Conservation (phyloP, 2,797 vertebrate species). For the Calcarius lapponicus region DNA sequence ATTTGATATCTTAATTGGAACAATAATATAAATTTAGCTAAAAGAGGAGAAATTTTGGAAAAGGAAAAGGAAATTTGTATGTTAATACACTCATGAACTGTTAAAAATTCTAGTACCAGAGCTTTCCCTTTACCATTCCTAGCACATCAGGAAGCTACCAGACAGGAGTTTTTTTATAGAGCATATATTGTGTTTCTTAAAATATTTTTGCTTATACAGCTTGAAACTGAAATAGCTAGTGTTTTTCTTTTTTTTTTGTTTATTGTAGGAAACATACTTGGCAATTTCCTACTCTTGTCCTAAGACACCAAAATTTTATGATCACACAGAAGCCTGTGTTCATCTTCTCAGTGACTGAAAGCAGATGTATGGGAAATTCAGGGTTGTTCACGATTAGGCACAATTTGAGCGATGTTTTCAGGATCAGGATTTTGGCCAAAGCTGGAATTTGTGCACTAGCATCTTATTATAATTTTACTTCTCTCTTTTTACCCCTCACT, state of each 20-base stretch:
- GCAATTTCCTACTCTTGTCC: conserved; percentile 27
- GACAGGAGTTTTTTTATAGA: conserved; percentile 12
- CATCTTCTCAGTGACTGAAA: neutral
- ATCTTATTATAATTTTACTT: neutral
- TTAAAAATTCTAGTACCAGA: neutral
- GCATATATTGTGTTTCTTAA: conserved; percentile 30
- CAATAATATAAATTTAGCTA: neutral
- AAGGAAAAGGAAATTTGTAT: neutral
- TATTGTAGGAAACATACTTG: neutral
- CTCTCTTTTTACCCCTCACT: neutral
- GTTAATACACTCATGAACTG: neutral
- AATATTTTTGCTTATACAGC: conserved; percentile 59
- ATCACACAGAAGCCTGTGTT: neutral
- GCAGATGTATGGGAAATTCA: neutral
- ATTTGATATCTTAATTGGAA: neutral
- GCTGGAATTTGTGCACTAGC: neutral
- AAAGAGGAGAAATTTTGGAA: neutral
- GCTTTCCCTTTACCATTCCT: neutral
- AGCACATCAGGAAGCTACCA: neutral
- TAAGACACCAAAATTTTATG: conserved; percentile 1
- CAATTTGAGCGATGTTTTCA: neutral
- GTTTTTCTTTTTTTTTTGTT: neutral
- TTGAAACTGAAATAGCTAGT: conserved; percentile 39
- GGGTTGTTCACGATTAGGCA: neutral
- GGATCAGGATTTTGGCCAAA: neutral